These are phyloP conservation scores for Spodoptera frugiperda DNA, from an alignment of 1,140 invertebrate genomes.

Conservation along the genomic window DNA sequence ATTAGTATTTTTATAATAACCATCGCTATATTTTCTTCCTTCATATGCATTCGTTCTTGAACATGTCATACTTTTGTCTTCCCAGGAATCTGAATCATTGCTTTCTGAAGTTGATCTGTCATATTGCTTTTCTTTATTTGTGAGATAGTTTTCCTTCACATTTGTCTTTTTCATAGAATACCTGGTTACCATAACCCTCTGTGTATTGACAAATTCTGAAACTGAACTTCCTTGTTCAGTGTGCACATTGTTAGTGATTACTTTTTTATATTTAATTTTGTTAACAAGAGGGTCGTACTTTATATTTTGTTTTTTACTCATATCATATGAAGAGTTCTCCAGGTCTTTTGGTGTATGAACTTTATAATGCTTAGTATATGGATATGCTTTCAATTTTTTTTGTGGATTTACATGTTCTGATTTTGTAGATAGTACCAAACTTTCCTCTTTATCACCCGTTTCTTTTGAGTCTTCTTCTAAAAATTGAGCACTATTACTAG, in stretches of 20 bases:
- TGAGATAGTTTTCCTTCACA: background rate
- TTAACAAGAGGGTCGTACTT: background rate
- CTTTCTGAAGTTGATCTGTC: background rate
- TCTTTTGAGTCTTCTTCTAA: conserved; percentile 6
- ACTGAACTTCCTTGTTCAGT: background rate
- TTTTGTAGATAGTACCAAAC: background rate
- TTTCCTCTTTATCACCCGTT: background rate
- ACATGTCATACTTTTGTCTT: conserved; percentile 51
- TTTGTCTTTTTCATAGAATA: background rate
- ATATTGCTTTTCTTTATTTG: background rate
- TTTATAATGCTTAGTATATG: background rate
- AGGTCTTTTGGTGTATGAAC: background rate
- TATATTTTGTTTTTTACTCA: background rate
- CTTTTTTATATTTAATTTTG: background rate
- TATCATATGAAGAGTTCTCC: background rate
- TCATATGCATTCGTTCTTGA: conserved; percentile 61
- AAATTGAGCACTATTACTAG: background rate
- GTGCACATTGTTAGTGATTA: background rate
- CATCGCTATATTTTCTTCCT: conserved; percentile 67
- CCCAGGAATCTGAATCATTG: background rate
- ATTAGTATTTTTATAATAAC: conserved; percentile 68
- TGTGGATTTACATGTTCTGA: background rate
- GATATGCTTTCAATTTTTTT: background rate
- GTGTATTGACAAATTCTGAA: background rate
- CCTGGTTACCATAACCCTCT: conserved; percentile 1